A percentile compares a stretch with the other conserved stretches of the same genome.
These are phyloP conservation scores for Trachemys scripta DNA, from an alignment of 2,113 vertebrate genomes.

Conservation along the genomic window DNA sequence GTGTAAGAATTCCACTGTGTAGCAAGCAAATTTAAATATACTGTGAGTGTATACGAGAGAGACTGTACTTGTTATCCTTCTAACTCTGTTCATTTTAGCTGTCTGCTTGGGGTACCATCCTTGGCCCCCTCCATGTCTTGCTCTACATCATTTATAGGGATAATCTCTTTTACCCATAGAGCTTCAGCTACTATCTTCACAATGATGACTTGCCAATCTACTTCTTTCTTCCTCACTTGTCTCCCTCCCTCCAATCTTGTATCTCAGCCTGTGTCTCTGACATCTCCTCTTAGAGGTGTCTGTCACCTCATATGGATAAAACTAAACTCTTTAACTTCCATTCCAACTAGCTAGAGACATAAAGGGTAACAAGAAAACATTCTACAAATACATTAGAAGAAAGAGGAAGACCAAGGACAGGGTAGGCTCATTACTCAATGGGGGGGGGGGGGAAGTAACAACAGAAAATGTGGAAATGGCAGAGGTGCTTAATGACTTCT, in stretches of 20 bases:
- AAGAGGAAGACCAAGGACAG: too few relatives aligned
- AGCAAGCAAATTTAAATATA: background rate
- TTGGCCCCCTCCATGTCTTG: background rate
- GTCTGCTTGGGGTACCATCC: background rate
- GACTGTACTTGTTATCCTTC: background rate
- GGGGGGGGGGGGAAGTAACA: too few relatives aligned
- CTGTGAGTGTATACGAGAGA: background rate
- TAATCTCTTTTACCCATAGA: background rate
- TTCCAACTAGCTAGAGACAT: too few relatives aligned
- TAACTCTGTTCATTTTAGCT: background rate
- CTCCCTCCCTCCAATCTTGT: background rate
- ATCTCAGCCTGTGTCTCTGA: background rate
- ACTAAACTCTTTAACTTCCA: background rate
- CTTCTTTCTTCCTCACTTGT: background rate
- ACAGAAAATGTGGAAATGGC: too few relatives aligned
- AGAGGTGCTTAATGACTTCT: too few relatives aligned
- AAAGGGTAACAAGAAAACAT: too few relatives aligned
- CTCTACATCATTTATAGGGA: background rate
- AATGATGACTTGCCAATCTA: background rate
- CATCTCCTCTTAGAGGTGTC: background rate
- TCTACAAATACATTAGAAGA: too few relatives aligned
- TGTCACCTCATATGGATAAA: background rate
- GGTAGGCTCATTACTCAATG: too few relatives aligned
- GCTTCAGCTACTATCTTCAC: background rate
- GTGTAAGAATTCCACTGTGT: background rate